These are phyloP conservation scores for Syngnathus floridae DNA, from an alignment of 2,113 vertebrate genomes.

Conservation along the genomic window DNA sequence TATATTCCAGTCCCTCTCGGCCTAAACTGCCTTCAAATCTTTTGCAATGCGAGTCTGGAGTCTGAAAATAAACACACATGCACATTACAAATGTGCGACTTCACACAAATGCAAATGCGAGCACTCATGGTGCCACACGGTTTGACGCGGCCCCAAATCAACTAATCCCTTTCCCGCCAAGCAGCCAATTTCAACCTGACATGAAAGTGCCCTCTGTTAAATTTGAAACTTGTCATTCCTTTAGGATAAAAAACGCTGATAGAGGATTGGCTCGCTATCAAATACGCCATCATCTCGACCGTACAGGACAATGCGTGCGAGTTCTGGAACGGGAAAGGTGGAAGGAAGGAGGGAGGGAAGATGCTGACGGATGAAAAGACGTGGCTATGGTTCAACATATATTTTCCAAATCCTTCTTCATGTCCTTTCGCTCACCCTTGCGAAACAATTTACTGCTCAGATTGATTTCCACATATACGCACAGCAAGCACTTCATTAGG, in stretches of 20 bases:
- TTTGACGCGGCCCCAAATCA: slow-evolving; percentile 26
- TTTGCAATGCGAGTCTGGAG: slow-evolving; percentile 27
- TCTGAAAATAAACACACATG: slow-evolving; percentile 23
- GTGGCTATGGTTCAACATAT: slow-evolving; percentile 11
- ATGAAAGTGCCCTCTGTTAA: slow-evolving; percentile 38
- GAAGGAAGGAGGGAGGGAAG: slow-evolving; percentile 15
- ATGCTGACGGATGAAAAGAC: slow-evolving; percentile 11
- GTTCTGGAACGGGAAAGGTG: slow-evolving; percentile 1
- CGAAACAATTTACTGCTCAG: neutral
- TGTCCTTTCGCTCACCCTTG: neutral
- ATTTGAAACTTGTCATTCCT: slow-evolving; percentile 43
- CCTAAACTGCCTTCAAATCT: slow-evolving; percentile 36
- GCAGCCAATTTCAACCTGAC: slow-evolving; percentile 18
- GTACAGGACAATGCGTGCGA: slow-evolving; percentile 2
- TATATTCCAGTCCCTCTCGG: slow-evolving; percentile 29
- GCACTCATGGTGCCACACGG: slow-evolving; percentile 23
- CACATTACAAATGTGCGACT: slow-evolving; percentile 17
- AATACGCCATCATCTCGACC: neutral
- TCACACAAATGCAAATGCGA: slow-evolving; percentile 7
- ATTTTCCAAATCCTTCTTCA: neutral
- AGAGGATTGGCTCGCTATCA: slow-evolving; percentile 13
- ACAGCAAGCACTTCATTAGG: slow-evolving; percentile 4
- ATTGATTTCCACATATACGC: neutral
- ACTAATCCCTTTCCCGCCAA: slow-evolving; percentile 25
- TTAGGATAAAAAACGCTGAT: slow-evolving; percentile 13